Evolutionary conservation across 2,888 invertebrate species (phyloP).

Genomic region (Tubulanus polymorphus): DNA sequence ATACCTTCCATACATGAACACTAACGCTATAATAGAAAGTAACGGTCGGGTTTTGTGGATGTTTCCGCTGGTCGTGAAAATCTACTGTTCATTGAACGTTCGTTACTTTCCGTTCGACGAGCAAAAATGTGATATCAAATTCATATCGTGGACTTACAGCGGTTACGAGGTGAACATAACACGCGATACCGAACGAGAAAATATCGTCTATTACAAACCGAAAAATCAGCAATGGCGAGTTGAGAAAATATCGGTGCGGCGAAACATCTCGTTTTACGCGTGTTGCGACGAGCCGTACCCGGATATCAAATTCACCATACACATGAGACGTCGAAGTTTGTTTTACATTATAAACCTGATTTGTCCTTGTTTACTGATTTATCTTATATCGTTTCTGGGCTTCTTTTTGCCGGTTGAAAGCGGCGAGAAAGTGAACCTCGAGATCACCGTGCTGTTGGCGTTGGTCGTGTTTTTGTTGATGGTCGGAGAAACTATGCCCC

Average conservation of each 20-base stretch:
- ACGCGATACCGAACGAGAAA: conserved; percentile 20
- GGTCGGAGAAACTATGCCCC: conserved; percentile 24
- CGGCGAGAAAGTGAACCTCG: conserved; percentile 26
- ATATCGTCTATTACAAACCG: conserved; percentile 65
- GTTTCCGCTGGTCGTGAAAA: conserved; percentile 55
- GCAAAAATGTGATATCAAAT: conserved; percentile 55
- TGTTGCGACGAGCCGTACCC: conserved; percentile 49
- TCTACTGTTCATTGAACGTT: conserved; percentile 56
- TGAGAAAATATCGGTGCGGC: conserved; percentile 54
- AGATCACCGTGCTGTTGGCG: conserved; percentile 25
- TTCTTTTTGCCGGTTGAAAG: conserved; percentile 26
- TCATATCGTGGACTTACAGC: conserved; percentile 58
- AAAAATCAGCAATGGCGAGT: conserved; percentile 82
- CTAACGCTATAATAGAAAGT: conserved; percentile 55
- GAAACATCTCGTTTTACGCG: conserved; percentile 43
- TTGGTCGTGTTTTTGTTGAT: conserved; percentile 26
- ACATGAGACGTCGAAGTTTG: conserved; percentile 23
- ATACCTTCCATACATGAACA: conserved; percentile 22
- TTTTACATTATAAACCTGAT: conserved; percentile 24
- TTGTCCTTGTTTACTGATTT: conserved; percentile 25
- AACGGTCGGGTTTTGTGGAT: conserved; percentile 57
- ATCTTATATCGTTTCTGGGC: conserved; percentile 25
- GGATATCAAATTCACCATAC: conserved; percentile 25
- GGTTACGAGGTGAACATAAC: conserved; percentile 49
- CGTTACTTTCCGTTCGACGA: conserved; percentile 58